Base-by-base conservation (phyloP, 2,113 vertebrate genomes). In the Nothoprocta pentlandii region DNA sequence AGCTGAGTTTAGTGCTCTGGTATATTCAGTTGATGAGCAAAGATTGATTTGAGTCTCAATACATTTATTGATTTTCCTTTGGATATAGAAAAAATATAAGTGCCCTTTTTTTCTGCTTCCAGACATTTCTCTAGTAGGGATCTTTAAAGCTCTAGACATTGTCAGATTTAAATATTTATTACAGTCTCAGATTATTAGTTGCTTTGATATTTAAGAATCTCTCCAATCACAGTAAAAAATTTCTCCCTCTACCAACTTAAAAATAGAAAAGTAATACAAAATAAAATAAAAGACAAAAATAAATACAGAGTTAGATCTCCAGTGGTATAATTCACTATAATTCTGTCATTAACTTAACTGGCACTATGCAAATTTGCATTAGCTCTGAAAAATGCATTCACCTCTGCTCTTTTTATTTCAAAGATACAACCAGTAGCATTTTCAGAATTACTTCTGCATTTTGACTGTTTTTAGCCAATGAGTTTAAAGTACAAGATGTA, bases 321-420 rank as follows among this genome's bases (percentile, higher is more conserved):
- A 73, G 32, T 30, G 62, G 58, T 69, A 87, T 47, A 89, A 79
- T 41, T 96, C 70, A 85, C 9, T 66, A 73, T 69, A 87, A 79
- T 79, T 64, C 12, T 58, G 89, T 58, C 53, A 89, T 79, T 82
- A 91, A 76, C 32, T 87, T 95, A 67, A 82, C 22, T 85, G 58
- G 61, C 26, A 73, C 36, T 44, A 64, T 14, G 74, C 42, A 92
- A 84, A 94, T 89, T 87, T 82, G 28, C 36, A 62, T 85, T 69
- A 92, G n/a, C 26, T 91, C 41, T 54, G 17, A n/a, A 66, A 80
- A 80, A 70, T 34, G 20, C 12, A 49, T 76, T 87, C 93, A 86
- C 81, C 53, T 90, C 46, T n/a, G 87, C 58, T 28, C 12, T 26
- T 61, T 87, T 86, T 91, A 53, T 89, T 94, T 82, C 92, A 73